Conservation (phyloP, 2,113 vertebrate species). For the Sorex araneus region DNA sequence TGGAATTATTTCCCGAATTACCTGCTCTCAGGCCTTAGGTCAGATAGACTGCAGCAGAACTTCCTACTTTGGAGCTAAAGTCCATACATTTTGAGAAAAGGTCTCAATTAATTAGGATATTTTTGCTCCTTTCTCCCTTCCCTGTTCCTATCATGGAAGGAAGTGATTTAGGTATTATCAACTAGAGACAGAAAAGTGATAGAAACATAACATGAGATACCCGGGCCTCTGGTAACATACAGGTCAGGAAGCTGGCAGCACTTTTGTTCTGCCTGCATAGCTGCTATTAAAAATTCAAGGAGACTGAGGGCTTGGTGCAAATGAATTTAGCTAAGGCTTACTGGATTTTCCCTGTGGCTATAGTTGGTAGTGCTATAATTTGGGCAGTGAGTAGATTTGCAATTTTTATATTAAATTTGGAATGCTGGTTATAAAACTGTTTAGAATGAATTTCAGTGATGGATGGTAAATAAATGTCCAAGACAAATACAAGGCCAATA, state of each 20-base stretch:
- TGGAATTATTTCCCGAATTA: neutral
- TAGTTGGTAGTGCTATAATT: slow-evolving; percentile 58
- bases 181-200: neutral
- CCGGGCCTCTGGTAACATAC: neutral
- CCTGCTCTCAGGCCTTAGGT: neutral
- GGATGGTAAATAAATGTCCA: slow-evolving; percentile 50
- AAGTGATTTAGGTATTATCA: neutral
- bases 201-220: neutral
- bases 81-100: slow-evolving; percentile 1
- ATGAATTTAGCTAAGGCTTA: slow-evolving; percentile 65
- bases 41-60: neutral
- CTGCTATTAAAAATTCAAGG: slow-evolving; percentile 66
- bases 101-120: neutral
- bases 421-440: slow-evolving; percentile 69
- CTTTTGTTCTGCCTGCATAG: slow-evolving; percentile 42
- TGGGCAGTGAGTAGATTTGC: slow-evolving; percentile 62
- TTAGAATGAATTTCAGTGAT: slow-evolving; percentile 67
- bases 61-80: neutral
- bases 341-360: slow-evolving; percentile 43
- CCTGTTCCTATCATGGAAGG: neutral
- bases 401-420: slow-evolving; percentile 77
- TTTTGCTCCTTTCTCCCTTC: neutral
- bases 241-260: slow-evolving; percentile 33
- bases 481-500: slow-evolving; percentile 63
- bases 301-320: slow-evolving; percentile 15